phyloP scores from a whole-genome alignment of 2,113 vertebrate species.

The Phyllostomus discolor region DNA sequence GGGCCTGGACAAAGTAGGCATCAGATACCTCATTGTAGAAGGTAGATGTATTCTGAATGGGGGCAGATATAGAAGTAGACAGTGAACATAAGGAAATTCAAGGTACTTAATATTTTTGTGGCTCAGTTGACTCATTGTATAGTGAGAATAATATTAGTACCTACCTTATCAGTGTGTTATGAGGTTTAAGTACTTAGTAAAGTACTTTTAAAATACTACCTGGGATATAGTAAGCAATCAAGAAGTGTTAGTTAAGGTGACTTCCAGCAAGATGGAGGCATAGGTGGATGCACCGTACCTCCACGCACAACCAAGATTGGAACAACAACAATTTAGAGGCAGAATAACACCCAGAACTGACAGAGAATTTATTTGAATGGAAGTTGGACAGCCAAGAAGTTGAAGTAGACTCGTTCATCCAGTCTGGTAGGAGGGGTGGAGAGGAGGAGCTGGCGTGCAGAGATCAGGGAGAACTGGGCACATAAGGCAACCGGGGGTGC shows the following conservation, averaged over 20 bases:
- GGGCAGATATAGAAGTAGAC: background rate
- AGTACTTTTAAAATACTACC: slow-evolving; percentile 5
- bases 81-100: background rate
- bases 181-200: slow-evolving; percentile 1
- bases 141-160: background rate
- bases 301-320: too few species aligned
- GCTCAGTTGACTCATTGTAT: background rate
- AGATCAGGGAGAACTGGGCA: too few species aligned
- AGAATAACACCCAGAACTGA: too few species aligned
- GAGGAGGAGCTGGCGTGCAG: too few species aligned
- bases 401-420: too few species aligned
- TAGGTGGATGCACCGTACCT: too few species aligned
- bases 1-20: background rate
- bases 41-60: slow-evolving; percentile 8
- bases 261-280: too few species aligned
- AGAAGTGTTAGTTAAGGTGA: background rate
- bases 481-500: too few species aligned
- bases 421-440: too few species aligned
- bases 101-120: slow-evolving; percentile 23
- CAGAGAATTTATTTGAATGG: too few species aligned
- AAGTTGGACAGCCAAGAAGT: too few species aligned
- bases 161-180: background rate
- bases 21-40: slow-evolving; percentile 4
- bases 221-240: background rate
- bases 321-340: too few species aligned